Conservation (phyloP, 1,140 invertebrate species). For the Anoplophora glabripennis region DNA sequence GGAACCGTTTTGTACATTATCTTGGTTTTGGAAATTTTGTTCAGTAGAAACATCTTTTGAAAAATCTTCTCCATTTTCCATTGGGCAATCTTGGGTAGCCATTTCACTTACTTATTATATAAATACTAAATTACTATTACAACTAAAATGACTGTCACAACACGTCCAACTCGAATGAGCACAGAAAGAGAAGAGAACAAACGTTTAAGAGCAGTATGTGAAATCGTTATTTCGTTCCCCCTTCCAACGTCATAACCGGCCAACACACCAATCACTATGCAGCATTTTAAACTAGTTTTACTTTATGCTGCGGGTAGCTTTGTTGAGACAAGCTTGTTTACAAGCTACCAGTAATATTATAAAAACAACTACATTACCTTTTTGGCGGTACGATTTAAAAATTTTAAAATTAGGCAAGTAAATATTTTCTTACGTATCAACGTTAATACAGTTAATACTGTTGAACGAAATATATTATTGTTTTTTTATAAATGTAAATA, state of each 20-base stretch:
- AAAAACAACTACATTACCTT: too few relatives aligned
- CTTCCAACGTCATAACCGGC: slow-evolving; percentile 7
- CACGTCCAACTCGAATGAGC: slow-evolving; percentile 29
- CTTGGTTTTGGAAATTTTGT: slow-evolving; percentile 40
- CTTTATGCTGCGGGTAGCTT: neutral
- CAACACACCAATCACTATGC: slow-evolving; percentile 9
- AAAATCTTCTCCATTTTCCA: slow-evolving; percentile 63
- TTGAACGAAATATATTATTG: too few relatives aligned
- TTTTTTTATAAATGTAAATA: too few relatives aligned
- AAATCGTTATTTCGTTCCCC: slow-evolving; percentile 4
- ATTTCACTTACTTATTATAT: slow-evolving; percentile 29
- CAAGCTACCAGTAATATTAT: too few relatives aligned
- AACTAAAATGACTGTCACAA: slow-evolving; percentile 12
- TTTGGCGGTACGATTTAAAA: too few relatives aligned
- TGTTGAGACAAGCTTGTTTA: neutral
- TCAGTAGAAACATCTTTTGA: slow-evolving; percentile 62
- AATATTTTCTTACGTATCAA: too few relatives aligned
- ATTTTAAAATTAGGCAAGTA: too few relatives aligned
- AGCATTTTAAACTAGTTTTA: neutral
- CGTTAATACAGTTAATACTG: too few relatives aligned
- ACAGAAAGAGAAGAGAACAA: slow-evolving; percentile 29
- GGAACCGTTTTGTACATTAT: slow-evolving; percentile 58
- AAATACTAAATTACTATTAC: slow-evolving; percentile 17
- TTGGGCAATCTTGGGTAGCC: slow-evolving; percentile 45
- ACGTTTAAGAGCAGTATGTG: neutral